Evolutionary conservation across 1,140 invertebrate genomes (phyloP).

Genomic region (Diorhabda carinulata): DNA sequence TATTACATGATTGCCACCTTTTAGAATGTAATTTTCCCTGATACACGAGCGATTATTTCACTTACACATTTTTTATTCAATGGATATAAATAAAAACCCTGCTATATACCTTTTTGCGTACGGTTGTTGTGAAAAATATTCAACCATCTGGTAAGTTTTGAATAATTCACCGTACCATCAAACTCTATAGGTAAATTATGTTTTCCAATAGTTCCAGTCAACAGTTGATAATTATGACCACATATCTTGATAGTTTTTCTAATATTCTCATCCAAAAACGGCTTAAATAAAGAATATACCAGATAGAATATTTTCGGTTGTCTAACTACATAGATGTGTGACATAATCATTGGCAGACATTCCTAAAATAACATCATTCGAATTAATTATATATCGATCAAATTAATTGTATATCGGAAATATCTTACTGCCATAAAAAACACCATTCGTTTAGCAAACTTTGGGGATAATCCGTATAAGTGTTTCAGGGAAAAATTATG

Average conservation of each 20-base stretch:
- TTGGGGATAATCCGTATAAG: slow-evolving; percentile 13
- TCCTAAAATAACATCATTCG: slow-evolving; percentile 9
- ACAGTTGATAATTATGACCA: slow-evolving; percentile 10
- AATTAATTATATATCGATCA: neutral
- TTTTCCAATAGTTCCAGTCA: slow-evolving; percentile 6
- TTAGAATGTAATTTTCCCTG: neutral
- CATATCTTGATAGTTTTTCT: slow-evolving; percentile 13
- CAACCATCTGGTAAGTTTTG: slow-evolving; percentile 2
- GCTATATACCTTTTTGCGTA: slow-evolving; percentile 12
- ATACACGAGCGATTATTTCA: neutral
- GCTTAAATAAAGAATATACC: slow-evolving; percentile 15
- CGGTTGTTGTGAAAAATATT: slow-evolving; percentile 7
- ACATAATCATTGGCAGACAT: slow-evolving; percentile 16
- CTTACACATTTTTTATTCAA: slow-evolving; percentile 4
- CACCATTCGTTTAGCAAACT: slow-evolving; percentile 21
- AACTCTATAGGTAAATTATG: slow-evolving; percentile 12
- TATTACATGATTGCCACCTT: neutral
- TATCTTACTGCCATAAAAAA: slow-evolving; percentile 18
- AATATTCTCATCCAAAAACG: slow-evolving; percentile 17
- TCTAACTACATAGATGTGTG: slow-evolving; percentile 13
- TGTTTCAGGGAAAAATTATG: slow-evolving; percentile 17
- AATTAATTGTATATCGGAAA: neutral
- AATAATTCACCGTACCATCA: slow-evolving; percentile 1
- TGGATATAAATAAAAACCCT: neutral
- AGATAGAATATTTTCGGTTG: slow-evolving; percentile 19